These are phyloP conservation scores for Schlechtendalia chinensis DNA, from an alignment of 1,140 invertebrate genomes.

Conservation along the genomic window DNA sequence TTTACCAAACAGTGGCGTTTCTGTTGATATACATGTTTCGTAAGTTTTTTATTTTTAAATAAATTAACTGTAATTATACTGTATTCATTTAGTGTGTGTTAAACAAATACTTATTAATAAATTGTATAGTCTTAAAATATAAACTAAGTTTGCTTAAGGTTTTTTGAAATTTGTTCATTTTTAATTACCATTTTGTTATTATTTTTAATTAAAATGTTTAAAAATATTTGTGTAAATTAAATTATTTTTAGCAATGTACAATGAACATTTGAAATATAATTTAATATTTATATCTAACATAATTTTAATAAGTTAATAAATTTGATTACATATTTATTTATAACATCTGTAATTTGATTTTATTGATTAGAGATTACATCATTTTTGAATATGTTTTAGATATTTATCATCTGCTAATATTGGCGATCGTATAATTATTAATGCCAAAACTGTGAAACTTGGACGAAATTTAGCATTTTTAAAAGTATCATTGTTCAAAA, in stretches of 20 bases:
- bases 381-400: constrained; percentile 57
- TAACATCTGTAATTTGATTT: not conserved
- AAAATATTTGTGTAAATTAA: no score
- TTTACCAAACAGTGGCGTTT: constrained; percentile 61
- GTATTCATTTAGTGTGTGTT: no score
- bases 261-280: not conserved
- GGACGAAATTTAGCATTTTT: constrained; percentile 80
- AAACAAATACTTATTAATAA: no score
- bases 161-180: no score
- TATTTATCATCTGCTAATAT: constrained; percentile 71
- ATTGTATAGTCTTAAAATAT: no score
- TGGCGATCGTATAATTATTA: constrained; percentile 76
- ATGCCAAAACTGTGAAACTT: constrained; percentile 73
- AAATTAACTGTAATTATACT: not conserved
- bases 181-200: no score
- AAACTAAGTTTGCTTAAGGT: no score
- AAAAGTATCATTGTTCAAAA: constrained; percentile 72
- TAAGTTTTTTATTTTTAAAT: constrained; percentile 57
- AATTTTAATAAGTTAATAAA: not conserved
- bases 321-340: not conserved
- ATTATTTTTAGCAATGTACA: no score
- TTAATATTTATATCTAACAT: no score
- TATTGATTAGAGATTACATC: constrained; percentile 12
- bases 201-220: no score
- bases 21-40: constrained; percentile 72